phyloP scores from a whole-genome alignment of 1,140 invertebrate species.

The Drosophila tsacasi region DNA sequence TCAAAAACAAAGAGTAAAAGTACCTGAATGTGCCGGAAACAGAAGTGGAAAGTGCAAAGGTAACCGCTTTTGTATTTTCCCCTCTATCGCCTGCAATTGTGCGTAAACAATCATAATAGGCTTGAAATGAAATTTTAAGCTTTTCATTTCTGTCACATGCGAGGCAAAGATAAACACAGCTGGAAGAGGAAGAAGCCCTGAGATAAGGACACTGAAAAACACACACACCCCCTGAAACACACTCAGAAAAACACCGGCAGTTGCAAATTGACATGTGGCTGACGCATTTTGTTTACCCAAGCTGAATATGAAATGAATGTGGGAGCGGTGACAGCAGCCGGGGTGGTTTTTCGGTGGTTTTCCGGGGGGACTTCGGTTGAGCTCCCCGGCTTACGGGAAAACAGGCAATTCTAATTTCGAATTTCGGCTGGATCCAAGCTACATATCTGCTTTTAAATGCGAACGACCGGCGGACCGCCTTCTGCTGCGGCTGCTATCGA shows the following conservation, averaged over 20 bases:
- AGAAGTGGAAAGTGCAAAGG: slow-evolving; percentile 20
- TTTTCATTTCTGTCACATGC: slow-evolving; percentile 55
- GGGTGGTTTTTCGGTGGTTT: slow-evolving; percentile 2
- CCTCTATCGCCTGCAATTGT: slow-evolving; percentile 26
- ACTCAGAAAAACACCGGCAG: slow-evolving; percentile 24
- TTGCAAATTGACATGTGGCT: slow-evolving; percentile 65
- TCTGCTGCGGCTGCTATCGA: slow-evolving; percentile 54
- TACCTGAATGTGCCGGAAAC: background rate
- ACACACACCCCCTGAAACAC: slow-evolving; percentile 2
- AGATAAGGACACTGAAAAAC: slow-evolving; percentile 17
- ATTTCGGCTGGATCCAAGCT: slow-evolving; percentile 39
- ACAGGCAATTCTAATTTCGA: slow-evolving; percentile 47
- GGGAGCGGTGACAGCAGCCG: slow-evolving; percentile 18
- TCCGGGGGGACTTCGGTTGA: slow-evolving; percentile 9
- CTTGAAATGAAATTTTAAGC: slow-evolving; percentile 68
- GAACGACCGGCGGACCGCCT: background rate
- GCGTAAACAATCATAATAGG: slow-evolving; percentile 67
- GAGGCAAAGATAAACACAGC: slow-evolving; percentile 43
- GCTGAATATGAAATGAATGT: slow-evolving; percentile 69
- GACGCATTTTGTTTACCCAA: slow-evolving; percentile 73
- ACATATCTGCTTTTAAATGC: slow-evolving; percentile 38
- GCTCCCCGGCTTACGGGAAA: slow-evolving; percentile 27
- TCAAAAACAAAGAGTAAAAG: background rate
- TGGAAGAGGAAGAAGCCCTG: background rate
- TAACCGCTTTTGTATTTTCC: slow-evolving; percentile 19